Percentiles rank a stretch among this genome's conserved stretches.
Conservation (phyloP, 2,797 vertebrate species). For the Ibycter americanus region DNA sequence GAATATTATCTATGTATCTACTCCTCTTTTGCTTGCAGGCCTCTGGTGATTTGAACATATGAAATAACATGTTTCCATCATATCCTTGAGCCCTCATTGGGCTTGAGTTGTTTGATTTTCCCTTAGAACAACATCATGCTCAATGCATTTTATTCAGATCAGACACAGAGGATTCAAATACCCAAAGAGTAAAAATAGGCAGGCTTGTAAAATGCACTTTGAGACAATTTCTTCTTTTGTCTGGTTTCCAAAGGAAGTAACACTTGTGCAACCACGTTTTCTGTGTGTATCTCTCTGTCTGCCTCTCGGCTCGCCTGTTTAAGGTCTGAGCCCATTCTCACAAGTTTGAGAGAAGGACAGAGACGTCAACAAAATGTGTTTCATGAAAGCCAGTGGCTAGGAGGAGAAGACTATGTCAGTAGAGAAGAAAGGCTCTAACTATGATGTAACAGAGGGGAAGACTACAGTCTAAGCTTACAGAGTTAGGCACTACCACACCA, state of each 20-base stretch:
- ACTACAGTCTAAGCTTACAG: not conserved
- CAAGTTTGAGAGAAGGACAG: not conserved
- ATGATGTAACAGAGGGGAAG: not conserved
- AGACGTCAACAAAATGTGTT: not conserved
- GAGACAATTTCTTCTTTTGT: slow-evolving; percentile 23
- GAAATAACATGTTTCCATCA: not conserved
- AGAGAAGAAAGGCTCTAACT: not conserved
- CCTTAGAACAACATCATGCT: not conserved
- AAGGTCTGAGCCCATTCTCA: not conserved
- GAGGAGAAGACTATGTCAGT: not conserved
- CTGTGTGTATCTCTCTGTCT: not conserved
- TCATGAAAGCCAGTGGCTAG: not conserved
- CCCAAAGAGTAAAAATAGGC: not conserved
- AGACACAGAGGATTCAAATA: not conserved
- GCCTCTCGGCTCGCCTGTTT: not conserved
- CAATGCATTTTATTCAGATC: not conserved
- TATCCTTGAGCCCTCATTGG: not conserved
- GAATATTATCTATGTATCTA: not conserved
- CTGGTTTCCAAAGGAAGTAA: slow-evolving; percentile 27
- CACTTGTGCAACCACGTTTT: not conserved
- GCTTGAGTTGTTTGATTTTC: not conserved
- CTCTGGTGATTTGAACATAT: not conserved
- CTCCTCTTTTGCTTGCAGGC: not conserved
- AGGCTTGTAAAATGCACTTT: not conserved
- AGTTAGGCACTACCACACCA: not conserved